Evolutionary conservation across 2,888 invertebrate species (phyloP).

Genomic region (Drosophila kokeensis): DNA sequence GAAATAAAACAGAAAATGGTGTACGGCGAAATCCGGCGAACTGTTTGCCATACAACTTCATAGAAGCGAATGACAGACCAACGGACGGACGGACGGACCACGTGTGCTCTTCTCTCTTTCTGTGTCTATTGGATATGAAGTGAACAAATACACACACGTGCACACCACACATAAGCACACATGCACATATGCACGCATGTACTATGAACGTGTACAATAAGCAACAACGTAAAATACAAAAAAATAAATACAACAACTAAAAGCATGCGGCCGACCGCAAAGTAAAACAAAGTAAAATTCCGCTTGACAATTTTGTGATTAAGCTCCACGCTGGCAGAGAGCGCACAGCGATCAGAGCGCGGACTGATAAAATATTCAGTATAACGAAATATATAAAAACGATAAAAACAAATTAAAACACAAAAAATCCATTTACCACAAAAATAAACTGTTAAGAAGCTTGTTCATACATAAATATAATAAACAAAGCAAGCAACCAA

Average conservation of each 20-base stretch:
- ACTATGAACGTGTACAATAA: constrained; percentile 3
- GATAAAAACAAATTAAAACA: constrained; percentile 8
- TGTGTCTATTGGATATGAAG: background rate
- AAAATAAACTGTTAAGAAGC: background rate
- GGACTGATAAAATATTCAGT: constrained; percentile 40
- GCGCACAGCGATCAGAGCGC: constrained; percentile 8
- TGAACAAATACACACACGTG: constrained; percentile 5
- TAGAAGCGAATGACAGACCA: constrained; percentile 18
- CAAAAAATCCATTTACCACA: background rate
- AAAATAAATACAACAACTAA: constrained; percentile 7
- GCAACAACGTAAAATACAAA: constrained; percentile 33
- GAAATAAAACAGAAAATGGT: constrained; percentile 18
- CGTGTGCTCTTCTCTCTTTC: constrained; percentile 37
- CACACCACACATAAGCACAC: background rate
- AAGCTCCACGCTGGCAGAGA: constrained; percentile 72
- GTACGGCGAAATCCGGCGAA: constrained; percentile 18
- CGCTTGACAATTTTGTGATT: constrained; percentile 44
- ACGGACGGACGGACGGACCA: constrained; percentile 15
- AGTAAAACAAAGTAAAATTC: constrained; percentile 43
- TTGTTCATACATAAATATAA: background rate
- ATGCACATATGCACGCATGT: constrained; percentile 9
- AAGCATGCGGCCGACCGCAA: constrained; percentile 61
- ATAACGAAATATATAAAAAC: background rate
- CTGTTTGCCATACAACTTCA: constrained; percentile 9
- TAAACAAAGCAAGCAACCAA: background rate